A percentile compares a stretch with the other conserved stretches of the same genome.
Evolutionary conservation across 2,888 invertebrate genomes (phyloP).

Genomic region (Cybosia mesomella): DNA sequence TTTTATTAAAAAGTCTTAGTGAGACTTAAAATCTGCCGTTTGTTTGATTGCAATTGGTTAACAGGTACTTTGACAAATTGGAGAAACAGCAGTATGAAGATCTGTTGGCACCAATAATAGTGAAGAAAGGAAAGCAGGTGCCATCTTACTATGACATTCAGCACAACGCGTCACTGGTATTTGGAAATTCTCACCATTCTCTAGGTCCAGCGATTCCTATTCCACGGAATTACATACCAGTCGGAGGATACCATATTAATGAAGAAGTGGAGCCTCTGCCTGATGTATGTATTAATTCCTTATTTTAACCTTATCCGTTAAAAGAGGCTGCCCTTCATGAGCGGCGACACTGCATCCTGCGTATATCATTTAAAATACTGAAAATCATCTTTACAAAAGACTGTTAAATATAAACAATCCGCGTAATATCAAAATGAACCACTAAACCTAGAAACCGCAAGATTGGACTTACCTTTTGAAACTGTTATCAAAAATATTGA

Average conservation of each 20-base stretch:
- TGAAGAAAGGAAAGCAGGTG: conserved; percentile 35
- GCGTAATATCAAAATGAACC: no score
- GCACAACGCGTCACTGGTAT: conserved; percentile 51
- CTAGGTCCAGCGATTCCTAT: conserved; percentile 30
- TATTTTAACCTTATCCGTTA: neutral
- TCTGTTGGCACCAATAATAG: conserved; percentile 18
- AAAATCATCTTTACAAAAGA: no score
- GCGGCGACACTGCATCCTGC: neutral
- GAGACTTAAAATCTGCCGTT: no score
- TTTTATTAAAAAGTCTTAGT: no score
- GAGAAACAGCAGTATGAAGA: conserved; percentile 23
- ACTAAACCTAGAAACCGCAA: neutral
- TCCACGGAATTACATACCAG: conserved; percentile 39
- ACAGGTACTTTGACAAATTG: conserved; percentile 16
- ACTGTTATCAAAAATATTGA: neutral
- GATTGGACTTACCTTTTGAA: neutral
- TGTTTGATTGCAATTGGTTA: no score
- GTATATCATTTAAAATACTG: no score
- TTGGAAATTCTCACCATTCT: conserved; percentile 45
- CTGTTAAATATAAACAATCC: no score
- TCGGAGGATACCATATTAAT: conserved; percentile 44
- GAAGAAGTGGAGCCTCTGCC: conserved; percentile 46
- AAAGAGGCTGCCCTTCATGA: neutral
- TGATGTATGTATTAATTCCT: conserved; percentile 26
- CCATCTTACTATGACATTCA: conserved; percentile 48